These are phyloP conservation scores for Cyprinus carpio DNA, from an alignment of 2,113 vertebrate species.

Conservation along the genomic window DNA sequence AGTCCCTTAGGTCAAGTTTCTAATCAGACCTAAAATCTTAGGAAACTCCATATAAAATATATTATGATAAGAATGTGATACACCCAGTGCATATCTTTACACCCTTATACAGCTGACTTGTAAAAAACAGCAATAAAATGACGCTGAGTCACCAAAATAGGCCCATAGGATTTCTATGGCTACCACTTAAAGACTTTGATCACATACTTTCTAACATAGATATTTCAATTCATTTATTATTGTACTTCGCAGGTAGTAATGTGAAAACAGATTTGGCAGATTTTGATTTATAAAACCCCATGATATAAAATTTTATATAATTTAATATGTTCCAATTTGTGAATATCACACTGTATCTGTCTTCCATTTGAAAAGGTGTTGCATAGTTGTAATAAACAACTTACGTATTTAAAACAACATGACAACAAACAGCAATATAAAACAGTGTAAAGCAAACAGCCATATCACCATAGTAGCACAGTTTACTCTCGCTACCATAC, in stretches of 20 bases:
- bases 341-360: too few relatives aligned
- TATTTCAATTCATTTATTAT: background rate
- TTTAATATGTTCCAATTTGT: too few relatives aligned
- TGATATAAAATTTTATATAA: too few relatives aligned
- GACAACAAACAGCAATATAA: background rate
- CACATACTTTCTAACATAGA: background rate
- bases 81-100: conserved; percentile 20
- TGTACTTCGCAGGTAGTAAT: background rate
- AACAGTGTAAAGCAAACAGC: background rate
- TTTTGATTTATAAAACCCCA: background rate
- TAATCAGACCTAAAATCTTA: conserved; percentile 6
- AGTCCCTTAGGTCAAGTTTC: background rate
- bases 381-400: background rate
- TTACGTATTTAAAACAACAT: background rate
- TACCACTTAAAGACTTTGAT: background rate
- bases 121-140: conserved; percentile 48
- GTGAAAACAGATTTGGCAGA: background rate
- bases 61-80: conserved; percentile 35
- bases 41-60: conserved; percentile 8
- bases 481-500: background rate
- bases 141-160: conserved; percentile 23
- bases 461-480: background rate
- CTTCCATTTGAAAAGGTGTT: background rate
- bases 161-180: background rate
- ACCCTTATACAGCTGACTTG: conserved; percentile 26